Evolutionary conservation across 2,888 invertebrate species (phyloP).

Genomic region (Vannuccia rotundouncinata): DNA sequence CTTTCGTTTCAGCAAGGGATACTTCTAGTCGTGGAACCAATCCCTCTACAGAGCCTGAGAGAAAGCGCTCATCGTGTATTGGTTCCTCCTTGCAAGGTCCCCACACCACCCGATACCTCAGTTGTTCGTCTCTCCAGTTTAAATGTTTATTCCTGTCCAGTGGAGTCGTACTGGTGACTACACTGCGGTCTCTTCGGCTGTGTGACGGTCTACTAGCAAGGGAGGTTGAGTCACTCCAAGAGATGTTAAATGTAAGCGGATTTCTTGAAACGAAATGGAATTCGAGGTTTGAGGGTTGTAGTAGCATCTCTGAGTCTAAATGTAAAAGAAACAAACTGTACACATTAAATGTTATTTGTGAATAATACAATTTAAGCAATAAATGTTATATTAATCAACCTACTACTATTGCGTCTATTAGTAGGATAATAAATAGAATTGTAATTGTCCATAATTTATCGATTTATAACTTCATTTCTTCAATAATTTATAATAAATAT

Average conservation of each 20-base stretch:
- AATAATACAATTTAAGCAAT: too few relatives aligned
- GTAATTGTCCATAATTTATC: too few relatives aligned
- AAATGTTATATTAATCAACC: too few relatives aligned
- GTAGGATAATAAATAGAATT: too few relatives aligned
- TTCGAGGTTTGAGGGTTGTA: neutral
- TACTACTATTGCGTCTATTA: too few relatives aligned
- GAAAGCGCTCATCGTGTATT: neutral
- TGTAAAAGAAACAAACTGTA: too few relatives aligned
- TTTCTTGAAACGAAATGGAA: neutral
- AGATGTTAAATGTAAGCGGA: neutral
- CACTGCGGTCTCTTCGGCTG: too few relatives aligned
- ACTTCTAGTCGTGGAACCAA: neutral
- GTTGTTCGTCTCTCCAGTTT: neutral
- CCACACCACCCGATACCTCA: neutral
- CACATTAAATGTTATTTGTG: too few relatives aligned
- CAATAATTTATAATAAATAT: neutral
- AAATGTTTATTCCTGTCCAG: neutral
- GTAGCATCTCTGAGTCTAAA: neutral
- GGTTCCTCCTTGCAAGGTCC: constrained; percentile 3
- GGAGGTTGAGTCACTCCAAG: neutral
- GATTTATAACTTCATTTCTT: too few relatives aligned
- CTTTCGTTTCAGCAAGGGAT: neutral
- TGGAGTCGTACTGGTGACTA: neutral
- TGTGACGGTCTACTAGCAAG: neutral
- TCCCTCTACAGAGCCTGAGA: neutral